A percentile compares a stretch with the other conserved stretches of the same genome.
Conservation (phyloP, 2,797 vertebrate species). For the Acanthornis magna region DNA sequence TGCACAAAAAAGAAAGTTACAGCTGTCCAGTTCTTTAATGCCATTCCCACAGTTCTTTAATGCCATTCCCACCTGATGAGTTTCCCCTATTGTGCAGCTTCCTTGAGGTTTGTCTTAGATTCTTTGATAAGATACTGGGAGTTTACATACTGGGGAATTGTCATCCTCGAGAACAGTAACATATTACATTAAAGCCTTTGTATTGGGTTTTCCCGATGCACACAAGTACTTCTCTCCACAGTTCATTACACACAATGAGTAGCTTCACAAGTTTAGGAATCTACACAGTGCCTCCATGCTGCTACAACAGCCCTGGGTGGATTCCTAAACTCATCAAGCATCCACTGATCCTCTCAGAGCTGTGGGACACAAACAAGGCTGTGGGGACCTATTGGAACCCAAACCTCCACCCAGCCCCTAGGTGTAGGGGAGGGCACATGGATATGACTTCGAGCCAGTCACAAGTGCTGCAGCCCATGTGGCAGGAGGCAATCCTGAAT, state of each 20-base stretch:
- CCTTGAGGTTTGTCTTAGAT: background rate
- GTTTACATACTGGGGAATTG: background rate
- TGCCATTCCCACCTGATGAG: background rate
- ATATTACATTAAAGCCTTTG: background rate
- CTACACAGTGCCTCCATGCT: background rate
- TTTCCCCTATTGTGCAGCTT: background rate
- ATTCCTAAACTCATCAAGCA: background rate
- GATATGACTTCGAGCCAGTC: background rate
- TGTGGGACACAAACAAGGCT: background rate
- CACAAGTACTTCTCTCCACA: background rate
- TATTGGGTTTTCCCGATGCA: background rate
- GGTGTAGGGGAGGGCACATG: background rate
- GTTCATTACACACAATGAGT: background rate
- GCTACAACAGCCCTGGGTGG: background rate
- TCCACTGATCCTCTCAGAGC: background rate
- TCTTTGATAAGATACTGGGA: background rate
- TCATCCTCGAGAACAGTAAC: rapidly evolving
- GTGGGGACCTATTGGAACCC: rapidly evolving
- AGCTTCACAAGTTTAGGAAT: background rate
- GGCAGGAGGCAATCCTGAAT: background rate
- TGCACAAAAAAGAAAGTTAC: background rate
- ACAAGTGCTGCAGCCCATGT: rapidly evolving
- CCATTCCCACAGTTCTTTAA: background rate
- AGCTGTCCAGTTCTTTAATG: background rate
- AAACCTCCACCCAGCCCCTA: background rate